Percentiles rank a stretch among this genome's conserved stretches.
These are phyloP conservation scores for Notolepis coatsorum DNA, from an alignment of 2,797 vertebrate species.

Conservation along the genomic window DNA sequence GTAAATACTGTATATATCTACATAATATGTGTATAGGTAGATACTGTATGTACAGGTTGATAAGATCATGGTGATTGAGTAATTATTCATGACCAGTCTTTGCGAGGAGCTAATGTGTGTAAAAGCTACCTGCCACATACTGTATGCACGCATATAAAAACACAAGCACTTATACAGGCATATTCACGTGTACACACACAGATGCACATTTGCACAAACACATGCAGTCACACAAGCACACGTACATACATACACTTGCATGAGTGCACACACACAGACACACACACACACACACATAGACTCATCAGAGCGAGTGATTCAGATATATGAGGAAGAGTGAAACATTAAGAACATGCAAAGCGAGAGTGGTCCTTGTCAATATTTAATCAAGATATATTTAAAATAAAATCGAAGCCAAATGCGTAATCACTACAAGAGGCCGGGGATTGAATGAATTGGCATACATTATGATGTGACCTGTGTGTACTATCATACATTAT, in stretches of 20 bases:
- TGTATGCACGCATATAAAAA: too few relatives aligned
- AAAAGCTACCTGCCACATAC: too few relatives aligned
- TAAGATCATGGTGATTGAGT: not conserved
- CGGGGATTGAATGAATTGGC: slow-evolving; percentile 69
- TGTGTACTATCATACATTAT: slow-evolving; percentile 44
- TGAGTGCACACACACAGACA: slow-evolving; percentile 10
- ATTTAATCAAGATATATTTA: slow-evolving; percentile 80
- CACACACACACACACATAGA: slow-evolving; percentile 15
- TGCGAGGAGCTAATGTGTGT: not conserved
- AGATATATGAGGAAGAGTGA: slow-evolving; percentile 72
- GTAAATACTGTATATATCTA: not conserved
- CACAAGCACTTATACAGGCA: not conserved
- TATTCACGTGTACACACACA: too few relatives aligned
- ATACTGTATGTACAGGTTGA: not conserved
- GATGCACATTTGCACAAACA: not conserved
- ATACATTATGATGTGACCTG: slow-evolving; percentile 55
- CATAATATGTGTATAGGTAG: not conserved
- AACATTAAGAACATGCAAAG: slow-evolving; percentile 74
- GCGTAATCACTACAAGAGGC: slow-evolving; percentile 72
- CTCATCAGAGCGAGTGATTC: slow-evolving; percentile 36
- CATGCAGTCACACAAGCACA: slow-evolving; percentile 8
- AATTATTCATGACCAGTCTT: slow-evolving; percentile 2
- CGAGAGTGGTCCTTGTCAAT: slow-evolving; percentile 73
- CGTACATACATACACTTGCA: slow-evolving; percentile 28
- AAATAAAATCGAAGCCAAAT: slow-evolving; percentile 76